Conservation (phyloP, 2,113 vertebrate species). For the Triplophysa siluroides region DNA sequence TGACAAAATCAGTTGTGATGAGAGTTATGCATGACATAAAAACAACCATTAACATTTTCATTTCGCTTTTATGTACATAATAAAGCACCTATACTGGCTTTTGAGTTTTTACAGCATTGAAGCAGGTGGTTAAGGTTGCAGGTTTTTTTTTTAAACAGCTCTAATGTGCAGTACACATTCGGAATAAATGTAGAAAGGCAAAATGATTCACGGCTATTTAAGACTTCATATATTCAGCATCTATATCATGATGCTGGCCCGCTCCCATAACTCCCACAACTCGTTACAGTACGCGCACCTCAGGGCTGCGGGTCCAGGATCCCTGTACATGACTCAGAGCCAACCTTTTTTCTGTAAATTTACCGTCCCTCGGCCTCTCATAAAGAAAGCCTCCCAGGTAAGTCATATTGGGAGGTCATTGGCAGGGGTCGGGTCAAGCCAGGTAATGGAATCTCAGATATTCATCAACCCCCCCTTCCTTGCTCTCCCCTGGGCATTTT, state of each 20-base stretch:
- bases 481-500: conserved; percentile 50
- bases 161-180: not conserved
- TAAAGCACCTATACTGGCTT: too few relatives aligned
- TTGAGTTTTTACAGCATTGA: too few relatives aligned
- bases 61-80: too few relatives aligned
- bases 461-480: conserved; percentile 53
- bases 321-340: not conserved
- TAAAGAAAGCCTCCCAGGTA: conserved; percentile 61
- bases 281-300: not conserved
- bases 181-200: not conserved
- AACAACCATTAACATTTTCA: too few relatives aligned
- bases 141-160: not conserved
- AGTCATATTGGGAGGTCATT: conserved; percentile 49
- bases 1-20: not conserved
- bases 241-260: conserved; percentile 19
- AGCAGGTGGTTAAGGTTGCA: not conserved
- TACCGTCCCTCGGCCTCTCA: not conserved
- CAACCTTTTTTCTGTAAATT: conserved; percentile 6
- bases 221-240: conserved; percentile 2
- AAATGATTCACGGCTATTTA: not conserved
- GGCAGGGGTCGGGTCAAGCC: conserved; percentile 18
- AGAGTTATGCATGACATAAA: too few relatives aligned
- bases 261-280: not conserved
- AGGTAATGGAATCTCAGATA: conserved; percentile 64
- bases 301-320: not conserved